Evolutionary conservation across 2,888 invertebrate species (phyloP).

Genomic region (Heteropelma amictum): DNA sequence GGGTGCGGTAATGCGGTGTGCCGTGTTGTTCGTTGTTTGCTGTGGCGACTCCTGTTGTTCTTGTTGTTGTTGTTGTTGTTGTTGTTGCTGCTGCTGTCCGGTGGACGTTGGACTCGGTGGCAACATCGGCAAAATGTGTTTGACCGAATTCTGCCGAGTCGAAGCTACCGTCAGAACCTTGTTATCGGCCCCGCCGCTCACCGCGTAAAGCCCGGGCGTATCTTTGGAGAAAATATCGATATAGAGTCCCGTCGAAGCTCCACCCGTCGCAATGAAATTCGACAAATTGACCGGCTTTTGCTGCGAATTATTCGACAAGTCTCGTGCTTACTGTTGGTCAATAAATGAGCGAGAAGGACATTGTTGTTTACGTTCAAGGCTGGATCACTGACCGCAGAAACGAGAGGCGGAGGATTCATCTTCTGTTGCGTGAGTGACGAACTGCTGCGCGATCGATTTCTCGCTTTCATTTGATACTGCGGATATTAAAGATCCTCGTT

Average conservation of each 20-base stretch:
- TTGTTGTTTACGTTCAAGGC: slow-evolving; percentile 84
- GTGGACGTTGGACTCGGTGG: slow-evolving; percentile 77
- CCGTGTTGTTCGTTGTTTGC: slow-evolving; percentile 69
- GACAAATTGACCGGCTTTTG: background rate
- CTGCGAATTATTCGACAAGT: background rate
- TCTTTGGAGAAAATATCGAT: slow-evolving; percentile 57
- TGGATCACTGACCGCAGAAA: slow-evolving; percentile 88
- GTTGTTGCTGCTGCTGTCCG: slow-evolving; percentile 47
- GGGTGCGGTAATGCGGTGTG: slow-evolving; percentile 78
- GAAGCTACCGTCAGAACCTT: slow-evolving; percentile 66
- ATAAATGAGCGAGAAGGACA: slow-evolving; percentile 90
- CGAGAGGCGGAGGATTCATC: slow-evolving; percentile 82
- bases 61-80: slow-evolving; percentile 24
- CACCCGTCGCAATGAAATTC: background rate
- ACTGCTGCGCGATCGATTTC: slow-evolving; percentile 81
- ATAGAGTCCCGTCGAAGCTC: background rate
- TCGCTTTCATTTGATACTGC: slow-evolving; percentile 76
- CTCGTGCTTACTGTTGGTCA: slow-evolving; percentile 83
- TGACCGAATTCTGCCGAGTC: slow-evolving; percentile 73
- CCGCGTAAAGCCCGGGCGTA: slow-evolving; percentile 79
- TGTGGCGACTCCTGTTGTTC: no score
- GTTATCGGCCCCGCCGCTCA: slow-evolving; percentile 78
- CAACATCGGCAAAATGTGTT: slow-evolving; percentile 79
- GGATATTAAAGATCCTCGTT: slow-evolving; percentile 41
- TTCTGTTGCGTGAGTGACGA: slow-evolving; percentile 78